Evolutionary conservation across 2,113 vertebrate genomes (phyloP).

Genomic region (Cephalopterus ornatus): DNA sequence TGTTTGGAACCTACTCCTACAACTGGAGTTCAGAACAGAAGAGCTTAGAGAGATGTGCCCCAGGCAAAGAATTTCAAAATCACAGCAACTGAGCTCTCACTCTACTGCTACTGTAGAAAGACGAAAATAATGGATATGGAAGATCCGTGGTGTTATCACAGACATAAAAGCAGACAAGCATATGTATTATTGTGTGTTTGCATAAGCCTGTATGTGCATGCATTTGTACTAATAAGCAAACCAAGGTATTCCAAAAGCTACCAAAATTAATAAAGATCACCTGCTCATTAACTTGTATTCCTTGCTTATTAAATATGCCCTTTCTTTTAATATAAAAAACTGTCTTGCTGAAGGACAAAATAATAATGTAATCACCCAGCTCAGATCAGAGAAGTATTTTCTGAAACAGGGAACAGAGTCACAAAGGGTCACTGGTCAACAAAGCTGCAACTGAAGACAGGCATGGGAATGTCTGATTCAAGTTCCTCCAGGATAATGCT

Average conservation of each 20-base stretch:
- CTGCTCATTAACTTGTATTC: background rate
- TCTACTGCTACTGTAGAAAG: background rate
- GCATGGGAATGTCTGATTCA: background rate
- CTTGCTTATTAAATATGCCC: background rate
- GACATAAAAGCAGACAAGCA: background rate
- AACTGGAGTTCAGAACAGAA: background rate
- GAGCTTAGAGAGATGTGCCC: background rate
- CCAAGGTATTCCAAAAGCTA: background rate
- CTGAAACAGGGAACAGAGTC: background rate
- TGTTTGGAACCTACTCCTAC: background rate
- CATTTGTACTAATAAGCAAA: background rate
- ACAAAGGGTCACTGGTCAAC: background rate
- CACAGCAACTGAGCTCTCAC: background rate
- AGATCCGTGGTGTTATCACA: background rate
- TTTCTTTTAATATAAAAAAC: background rate
- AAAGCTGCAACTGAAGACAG: background rate
- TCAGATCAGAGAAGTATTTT: background rate
- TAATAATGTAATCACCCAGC: background rate
- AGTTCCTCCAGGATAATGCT: background rate
- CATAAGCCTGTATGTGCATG: background rate
- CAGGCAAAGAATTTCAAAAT: constrained; percentile 39
- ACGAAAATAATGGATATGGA: background rate
- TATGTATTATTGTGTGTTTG: background rate
- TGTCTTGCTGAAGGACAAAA: background rate
- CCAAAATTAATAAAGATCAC: background rate